Evolutionary conservation across 2,888 invertebrate genomes (phyloP), one percentile per base, ranked within the genome.

Genomic region (Zele albiditarsus): DNA sequence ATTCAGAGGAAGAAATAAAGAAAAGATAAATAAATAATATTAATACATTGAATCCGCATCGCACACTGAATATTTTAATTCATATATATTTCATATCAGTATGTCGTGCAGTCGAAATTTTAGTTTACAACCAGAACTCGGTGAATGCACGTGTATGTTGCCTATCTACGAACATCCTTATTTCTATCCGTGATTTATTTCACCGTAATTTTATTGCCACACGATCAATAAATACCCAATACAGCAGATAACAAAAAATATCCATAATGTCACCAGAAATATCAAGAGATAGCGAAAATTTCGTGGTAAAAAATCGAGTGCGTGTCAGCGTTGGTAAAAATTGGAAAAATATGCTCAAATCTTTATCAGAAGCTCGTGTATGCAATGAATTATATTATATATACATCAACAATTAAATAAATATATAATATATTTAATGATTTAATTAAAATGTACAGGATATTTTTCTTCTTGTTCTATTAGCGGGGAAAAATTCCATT

Each of bases 401-500:
- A 2, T 53, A 4, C 23, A 53, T 38, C 38, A 6, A 10, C 28
- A 28, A 2, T 28, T 16, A 28, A 16, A 2, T 46, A 46, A 46
- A 46, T n/a, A 20, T 6, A 1, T 1, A 4, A 20, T 6, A 1
- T 1, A 4, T n/a, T 53, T 10, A 53, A 53, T 53, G 4, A 6
- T 6, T 53, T 6, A 53, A 8, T 6, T n/a, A n/a, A 20, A 23
- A 20, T 20, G 0, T 8, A 23, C 4, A 33, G 1, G 23, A 33
- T 20, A 16, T 46, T 31, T 5, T 38, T 60, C 14, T 20, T 46
- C 16, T 20, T 31, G 16, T 60, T 20, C 82, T 92, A 92, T 83
- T 92, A 98, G 97, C 94, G 95, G 90, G 98, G 97, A 80, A 96
- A 96, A 91, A 95, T 98, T 86, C 97, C 99, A 82, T 91, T 99